Evolutionary conservation across 1,140 invertebrate genomes (phyloP), one percentile per base, ranked within the genome.

Genomic region (Drosophila leontia): DNA sequence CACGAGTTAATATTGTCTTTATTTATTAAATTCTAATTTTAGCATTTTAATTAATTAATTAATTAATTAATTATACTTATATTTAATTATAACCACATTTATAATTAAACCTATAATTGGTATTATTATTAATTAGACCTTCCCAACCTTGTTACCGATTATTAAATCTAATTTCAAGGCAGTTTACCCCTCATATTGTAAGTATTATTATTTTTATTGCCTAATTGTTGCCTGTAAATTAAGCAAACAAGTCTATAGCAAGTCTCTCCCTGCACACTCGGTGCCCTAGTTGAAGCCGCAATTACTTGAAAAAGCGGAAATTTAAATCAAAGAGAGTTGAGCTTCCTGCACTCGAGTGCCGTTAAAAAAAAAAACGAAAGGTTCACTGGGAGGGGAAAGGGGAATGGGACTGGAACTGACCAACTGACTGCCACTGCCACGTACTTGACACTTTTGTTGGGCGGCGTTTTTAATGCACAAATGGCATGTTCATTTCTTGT

Each of bases 391-490:
- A 9, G 3, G 34, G 34, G 51, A 13, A 11, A 1, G 7, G 34
- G 48, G 17, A 19, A 3, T 3, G 42, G 17, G 34, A 23, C 15
- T n/a, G 32, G 48, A 55, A 51, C 19, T 72, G 61, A 56, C 51
- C 67, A 48, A 67, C 75, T 39, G 65, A 67, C 80, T 75, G 51
- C 62, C 88, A 65, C 70, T 58, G 69, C 48, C 48, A 78, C 65
- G 55, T 75, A 88, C 78, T 88, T 88, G 85, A 85, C 85, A 88
- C 85, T 64, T 76, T 82, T 76, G 68, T 65, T 60, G 75, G 75
- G 37, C 55, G 70, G 55, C 75, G 26, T 29, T 69, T 59, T 90
- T 88, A 90, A 88, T 88, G 77, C 78, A 90, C 81, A 90, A 79
- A 90, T 88, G 80, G 85, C 85, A 88, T 88, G 85, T 75, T 90